phyloP scores from a whole-genome alignment of 2,888 invertebrate species.

The Amblyjoppa fuscipennis region DNA sequence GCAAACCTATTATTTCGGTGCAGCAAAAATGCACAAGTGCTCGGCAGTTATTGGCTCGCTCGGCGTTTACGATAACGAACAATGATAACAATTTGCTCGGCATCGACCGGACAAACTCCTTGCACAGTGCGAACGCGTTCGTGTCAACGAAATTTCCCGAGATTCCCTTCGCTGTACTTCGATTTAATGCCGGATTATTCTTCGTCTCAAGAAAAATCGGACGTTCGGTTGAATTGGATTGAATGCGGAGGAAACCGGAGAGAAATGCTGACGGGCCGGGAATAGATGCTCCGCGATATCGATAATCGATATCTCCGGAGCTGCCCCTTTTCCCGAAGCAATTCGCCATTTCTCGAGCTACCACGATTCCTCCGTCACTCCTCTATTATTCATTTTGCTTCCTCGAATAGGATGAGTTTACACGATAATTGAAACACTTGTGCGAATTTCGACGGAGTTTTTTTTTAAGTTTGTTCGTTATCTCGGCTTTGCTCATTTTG shows the following conservation, averaged over 20 bases:
- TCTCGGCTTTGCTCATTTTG: too few species aligned
- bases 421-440: too few species aligned
- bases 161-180: neutral
- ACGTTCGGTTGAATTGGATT: constrained; percentile 28
- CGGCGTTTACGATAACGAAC: constrained; percentile 14
- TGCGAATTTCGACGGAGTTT: too few species aligned
- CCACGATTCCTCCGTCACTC: constrained; percentile 21
- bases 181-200: neutral
- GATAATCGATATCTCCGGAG: constrained; percentile 60
- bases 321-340: constrained; percentile 42
- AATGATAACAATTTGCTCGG: constrained; percentile 6
- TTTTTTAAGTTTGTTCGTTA: too few species aligned
- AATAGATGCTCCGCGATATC: constrained; percentile 56
- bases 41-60: neutral
- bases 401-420: neutral
- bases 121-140: neutral
- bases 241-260: constrained; percentile 44
- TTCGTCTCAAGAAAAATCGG: neutral
- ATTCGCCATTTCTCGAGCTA: constrained; percentile 43
- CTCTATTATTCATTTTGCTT: neutral
- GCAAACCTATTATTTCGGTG: too few species aligned
- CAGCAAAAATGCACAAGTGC: too few species aligned
- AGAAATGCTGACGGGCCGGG: constrained; percentile 40
- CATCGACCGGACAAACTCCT: neutral
- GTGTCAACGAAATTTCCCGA: neutral